Percentiles rank a stretch among this genome's conserved stretches.
These are phyloP conservation scores for Pemphredon lugubris DNA, from an alignment of 2,888 invertebrate species.

Conservation along the genomic window DNA sequence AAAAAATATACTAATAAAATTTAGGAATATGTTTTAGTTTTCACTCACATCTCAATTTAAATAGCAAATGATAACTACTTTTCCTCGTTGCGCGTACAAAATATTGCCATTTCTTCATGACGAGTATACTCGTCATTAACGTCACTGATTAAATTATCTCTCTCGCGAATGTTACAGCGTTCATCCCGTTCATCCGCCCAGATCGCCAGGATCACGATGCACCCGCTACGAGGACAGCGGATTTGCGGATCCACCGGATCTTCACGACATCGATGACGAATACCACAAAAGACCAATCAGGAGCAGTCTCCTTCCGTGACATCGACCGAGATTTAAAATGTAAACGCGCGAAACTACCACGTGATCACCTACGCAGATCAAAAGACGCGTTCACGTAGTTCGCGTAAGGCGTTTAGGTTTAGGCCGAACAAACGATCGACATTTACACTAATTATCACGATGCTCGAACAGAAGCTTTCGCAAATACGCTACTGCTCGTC, in stretches of 20 bases:
- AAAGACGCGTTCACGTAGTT: background rate
- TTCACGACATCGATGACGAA: slow-evolving; percentile 87
- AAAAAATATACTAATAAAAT: too few species aligned
- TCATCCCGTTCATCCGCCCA: slow-evolving; percentile 82
- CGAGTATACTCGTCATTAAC: too few species aligned
- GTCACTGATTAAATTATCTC: too few species aligned
- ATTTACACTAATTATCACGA: slow-evolving; percentile 23
- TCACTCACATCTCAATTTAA: too few species aligned
- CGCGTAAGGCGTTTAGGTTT: slow-evolving; percentile 54
- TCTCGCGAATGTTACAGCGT: slow-evolving; percentile 79
- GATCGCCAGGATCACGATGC: slow-evolving; percentile 82
- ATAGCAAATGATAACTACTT: too few species aligned
- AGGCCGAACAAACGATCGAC: slow-evolving; percentile 48
- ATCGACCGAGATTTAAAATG: slow-evolving; percentile 61
- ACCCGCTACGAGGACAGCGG: slow-evolving; percentile 88
- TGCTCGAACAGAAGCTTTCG: background rate
- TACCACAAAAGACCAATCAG: slow-evolving; percentile 84
- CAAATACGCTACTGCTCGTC: background rate
- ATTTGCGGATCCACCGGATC: slow-evolving; percentile 86
- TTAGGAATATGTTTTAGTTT: too few species aligned
- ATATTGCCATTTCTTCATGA: too few species aligned
- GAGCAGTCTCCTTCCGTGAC: slow-evolving; percentile 76
- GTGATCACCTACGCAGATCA: too few species aligned
- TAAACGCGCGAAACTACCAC: background rate
- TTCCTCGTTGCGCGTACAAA: too few species aligned